Percentiles rank a stretch among this genome's conserved stretches.
These are phyloP conservation scores for Craseonycteris thonglongyai DNA, from an alignment of 2,113 vertebrate genomes.

Conservation along the genomic window DNA sequence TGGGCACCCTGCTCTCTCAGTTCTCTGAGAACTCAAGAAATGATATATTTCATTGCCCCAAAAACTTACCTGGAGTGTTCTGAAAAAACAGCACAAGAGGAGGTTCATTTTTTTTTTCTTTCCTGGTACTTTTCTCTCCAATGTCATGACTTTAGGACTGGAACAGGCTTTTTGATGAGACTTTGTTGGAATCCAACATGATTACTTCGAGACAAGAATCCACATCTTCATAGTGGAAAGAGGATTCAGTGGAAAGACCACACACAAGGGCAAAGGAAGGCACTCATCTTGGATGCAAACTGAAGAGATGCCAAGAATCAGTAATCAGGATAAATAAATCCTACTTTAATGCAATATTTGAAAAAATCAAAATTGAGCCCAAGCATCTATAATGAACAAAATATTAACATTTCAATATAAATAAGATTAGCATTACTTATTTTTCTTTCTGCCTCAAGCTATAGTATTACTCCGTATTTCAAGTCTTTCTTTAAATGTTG, in stretches of 20 bases:
- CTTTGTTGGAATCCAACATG: neutral
- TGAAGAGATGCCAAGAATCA: neutral
- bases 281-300: neutral
- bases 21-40: slow-evolving; percentile 11
- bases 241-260: neutral
- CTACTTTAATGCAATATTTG: neutral
- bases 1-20: neutral
- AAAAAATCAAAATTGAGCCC: neutral
- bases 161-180: neutral
- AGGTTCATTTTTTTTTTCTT: neutral
- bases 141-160: neutral
- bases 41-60: slow-evolving; percentile 5
- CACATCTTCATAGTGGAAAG: neutral
- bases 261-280: neutral
- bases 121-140: slow-evolving; percentile 1
- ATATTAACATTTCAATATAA: neutral
- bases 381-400: neutral
- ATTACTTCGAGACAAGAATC: neutral
- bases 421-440: neutral
- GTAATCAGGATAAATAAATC: neutral
- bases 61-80: neutral
- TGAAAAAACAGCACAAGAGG: neutral
- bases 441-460: neutral
- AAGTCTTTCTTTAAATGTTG: neutral
- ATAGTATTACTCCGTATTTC: neutral